A percentile compares a stretch with the other conserved stretches of the same genome.
These are phyloP conservation scores for Pheosia gnoma DNA, from an alignment of 2,888 invertebrate genomes.

Conservation along the genomic window DNA sequence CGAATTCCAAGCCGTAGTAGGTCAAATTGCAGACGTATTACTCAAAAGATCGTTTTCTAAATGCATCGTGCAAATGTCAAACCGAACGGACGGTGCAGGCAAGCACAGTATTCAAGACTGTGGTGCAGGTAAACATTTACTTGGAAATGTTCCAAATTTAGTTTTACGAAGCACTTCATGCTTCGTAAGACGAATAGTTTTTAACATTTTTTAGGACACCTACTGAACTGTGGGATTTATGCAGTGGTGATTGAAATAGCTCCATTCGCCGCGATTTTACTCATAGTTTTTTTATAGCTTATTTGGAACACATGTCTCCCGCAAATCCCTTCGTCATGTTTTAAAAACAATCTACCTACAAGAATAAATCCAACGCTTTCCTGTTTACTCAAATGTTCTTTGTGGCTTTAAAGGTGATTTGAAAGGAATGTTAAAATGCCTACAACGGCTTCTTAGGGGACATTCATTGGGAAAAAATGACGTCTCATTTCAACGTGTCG, in stretches of 20 bases:
- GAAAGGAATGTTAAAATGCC: constrained; percentile 1
- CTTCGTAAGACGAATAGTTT: constrained; percentile 14
- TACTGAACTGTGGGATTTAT: constrained; percentile 19
- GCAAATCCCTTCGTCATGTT: constrained; percentile 4
- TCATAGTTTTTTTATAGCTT: constrained; percentile 8
- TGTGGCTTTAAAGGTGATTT: constrained; percentile 3
- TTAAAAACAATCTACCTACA: background rate
- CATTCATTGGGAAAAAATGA: constrained; percentile 26
- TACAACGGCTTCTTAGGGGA: constrained; percentile 24
- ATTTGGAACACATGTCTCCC: background rate
- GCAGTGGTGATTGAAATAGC: constrained; percentile 18
- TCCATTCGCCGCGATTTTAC: constrained; percentile 4
- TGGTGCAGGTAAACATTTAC: constrained; percentile 16
- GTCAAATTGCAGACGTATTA: constrained; percentile 26
- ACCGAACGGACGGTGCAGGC: constrained; percentile 16
- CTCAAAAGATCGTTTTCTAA: constrained; percentile 23
- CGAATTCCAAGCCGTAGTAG: constrained; percentile 28
- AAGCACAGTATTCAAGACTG: constrained; percentile 4
- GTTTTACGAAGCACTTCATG: constrained; percentile 25
- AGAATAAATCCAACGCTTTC: constrained; percentile 4
- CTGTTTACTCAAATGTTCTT: constrained; percentile 2
- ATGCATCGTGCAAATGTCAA: constrained; percentile 28
- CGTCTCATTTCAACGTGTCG: constrained; percentile 26
- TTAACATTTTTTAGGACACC: constrained; percentile 17
- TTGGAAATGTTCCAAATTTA: constrained; percentile 35